Base-by-base conservation (phyloP, 2,797 vertebrate species). In the Falco cherrug region DNA sequence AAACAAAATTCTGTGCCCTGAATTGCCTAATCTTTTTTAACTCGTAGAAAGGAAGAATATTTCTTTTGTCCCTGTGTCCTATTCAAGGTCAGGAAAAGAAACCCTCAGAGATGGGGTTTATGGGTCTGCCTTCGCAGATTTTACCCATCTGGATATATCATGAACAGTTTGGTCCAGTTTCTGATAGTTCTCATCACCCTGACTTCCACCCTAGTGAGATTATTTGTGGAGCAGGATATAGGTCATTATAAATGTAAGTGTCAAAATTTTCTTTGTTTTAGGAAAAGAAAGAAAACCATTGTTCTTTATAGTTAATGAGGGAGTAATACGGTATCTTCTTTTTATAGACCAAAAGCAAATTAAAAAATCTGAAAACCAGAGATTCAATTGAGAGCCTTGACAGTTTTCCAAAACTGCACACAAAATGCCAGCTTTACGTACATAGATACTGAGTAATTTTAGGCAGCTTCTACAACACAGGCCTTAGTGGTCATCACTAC, bases 1-100 rank as follows among this genome's bases (percentile, higher is more conserved):
- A 77, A 93, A 92, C 94, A 92, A 83, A 95, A 87, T 56, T 80
- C 60, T 77, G 80, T 83, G 68, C 47, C 64, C 71, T 92, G 83
- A 89, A 71, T 65, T 91, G 50, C 92, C 47, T 69, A 53, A 47
- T 83, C 56, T 70, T 71, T 92, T 89, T 89, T 82, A 9, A 17
- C 54, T 63, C 24, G 12, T 75, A 45, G 19, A 86, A 88, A 86
- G 39, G 26, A 87, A 77, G 74, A 95, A 68, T 87, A 57, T 89
- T 95, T 95, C 54, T 80, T 94, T 93, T 91, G 48, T 80, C 18
- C 50, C 13, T 0, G 1, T 68, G 57, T 84, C 13, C 41, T 63
- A 5, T 67, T 93, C 78, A 79, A 84, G 77, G 56, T 88, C 77
- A 43, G 75, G 53, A 91, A 56, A 59, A 88, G 43, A 65, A 94